These are phyloP conservation scores for Florisuga fusca DNA, from an alignment of 2,797 vertebrate species.

Conservation along the genomic window DNA sequence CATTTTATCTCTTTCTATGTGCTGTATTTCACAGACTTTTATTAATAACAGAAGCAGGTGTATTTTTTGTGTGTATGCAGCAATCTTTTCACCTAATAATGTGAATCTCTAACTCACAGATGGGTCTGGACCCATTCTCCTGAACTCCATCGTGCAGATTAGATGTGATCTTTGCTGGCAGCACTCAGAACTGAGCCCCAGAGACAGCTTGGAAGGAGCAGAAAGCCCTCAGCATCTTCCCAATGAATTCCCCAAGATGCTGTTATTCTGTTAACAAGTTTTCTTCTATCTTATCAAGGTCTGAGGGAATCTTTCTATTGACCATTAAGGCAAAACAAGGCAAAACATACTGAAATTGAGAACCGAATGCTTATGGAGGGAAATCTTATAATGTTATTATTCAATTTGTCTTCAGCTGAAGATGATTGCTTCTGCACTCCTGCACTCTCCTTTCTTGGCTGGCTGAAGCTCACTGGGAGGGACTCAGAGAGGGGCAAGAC, in stretches of 20 bases:
- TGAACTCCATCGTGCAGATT: slow-evolving; percentile 28
- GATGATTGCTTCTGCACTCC: not conserved
- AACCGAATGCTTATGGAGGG: slow-evolving; percentile 43
- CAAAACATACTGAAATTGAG: slow-evolving; percentile 42
- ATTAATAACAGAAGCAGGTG: not conserved
- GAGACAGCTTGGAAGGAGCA: slow-evolving; percentile 38
- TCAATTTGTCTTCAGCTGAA: slow-evolving; percentile 57
- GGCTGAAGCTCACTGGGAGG: not conserved
- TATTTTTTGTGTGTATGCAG: not conserved
- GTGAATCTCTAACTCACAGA: slow-evolving; percentile 17
- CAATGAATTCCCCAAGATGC: slow-evolving; percentile 13
- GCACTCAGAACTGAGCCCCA: not conserved
- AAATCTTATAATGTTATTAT: slow-evolving; percentile 48
- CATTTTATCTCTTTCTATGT: not conserved
- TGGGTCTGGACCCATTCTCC: slow-evolving; percentile 24
- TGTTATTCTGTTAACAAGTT: slow-evolving; percentile 63
- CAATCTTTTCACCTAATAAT: slow-evolving; percentile 36
- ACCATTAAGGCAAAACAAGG: slow-evolving; percentile 48
- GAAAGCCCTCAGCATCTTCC: slow-evolving; percentile 24
- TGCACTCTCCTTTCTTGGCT: slow-evolving; percentile 6
- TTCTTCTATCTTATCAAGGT: slow-evolving; percentile 48
- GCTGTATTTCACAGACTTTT: not conserved
- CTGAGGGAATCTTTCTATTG: slow-evolving; percentile 40
- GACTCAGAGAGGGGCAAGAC: not conserved
- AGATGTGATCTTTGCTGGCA: slow-evolving; percentile 18